phyloP scores from a whole-genome alignment of 2,113 vertebrate species.

The Thamnaconus septentrionalis region DNA sequence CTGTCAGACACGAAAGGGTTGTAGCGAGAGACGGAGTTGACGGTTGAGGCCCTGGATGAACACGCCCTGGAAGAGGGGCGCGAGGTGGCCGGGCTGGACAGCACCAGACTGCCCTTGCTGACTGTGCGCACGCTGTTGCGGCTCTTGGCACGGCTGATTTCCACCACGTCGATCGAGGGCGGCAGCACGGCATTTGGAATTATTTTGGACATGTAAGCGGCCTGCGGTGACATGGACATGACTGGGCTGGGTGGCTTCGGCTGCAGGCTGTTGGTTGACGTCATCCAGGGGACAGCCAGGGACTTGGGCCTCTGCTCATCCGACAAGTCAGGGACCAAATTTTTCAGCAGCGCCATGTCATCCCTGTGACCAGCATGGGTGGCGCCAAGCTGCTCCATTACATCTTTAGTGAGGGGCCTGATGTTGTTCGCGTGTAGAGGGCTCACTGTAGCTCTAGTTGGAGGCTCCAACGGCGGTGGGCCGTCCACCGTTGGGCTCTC shows the following conservation, averaged over 20 bases:
- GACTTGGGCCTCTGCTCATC: conserved; percentile 79
- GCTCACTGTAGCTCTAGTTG: conserved; percentile 44
- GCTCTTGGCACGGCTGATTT: conserved; percentile 78
- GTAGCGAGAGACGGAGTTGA: conserved; percentile 56
- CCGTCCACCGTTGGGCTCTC: conserved; percentile 78
- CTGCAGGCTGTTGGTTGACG: conserved; percentile 70
- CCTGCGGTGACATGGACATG: conserved; percentile 94
- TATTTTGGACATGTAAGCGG: conserved; percentile 93
- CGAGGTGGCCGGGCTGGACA: conserved; percentile 80
- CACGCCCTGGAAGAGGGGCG: conserved; percentile 78
- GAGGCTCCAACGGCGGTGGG: conserved; percentile 34
- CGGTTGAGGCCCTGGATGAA: conserved; percentile 73
- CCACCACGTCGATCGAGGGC: conserved; percentile 89
- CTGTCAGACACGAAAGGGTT: conserved; percentile 70
- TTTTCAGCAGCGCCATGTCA: conserved; percentile 79
- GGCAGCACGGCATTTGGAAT: conserved; percentile 94
- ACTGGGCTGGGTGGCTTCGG: conserved; percentile 79
- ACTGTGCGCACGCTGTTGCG: conserved; percentile 87
- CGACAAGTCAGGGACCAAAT: conserved; percentile 54
- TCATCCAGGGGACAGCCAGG: conserved; percentile 83
- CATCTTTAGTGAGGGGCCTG: conserved; percentile 45
- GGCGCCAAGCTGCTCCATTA: conserved; percentile 70
- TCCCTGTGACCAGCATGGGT: conserved; percentile 76
- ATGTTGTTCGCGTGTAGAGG: conserved; percentile 59
- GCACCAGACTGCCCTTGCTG: conserved; percentile 89